Conservation (phyloP, 2,113 vertebrate genomes). For the Pogona vitticeps region DNA sequence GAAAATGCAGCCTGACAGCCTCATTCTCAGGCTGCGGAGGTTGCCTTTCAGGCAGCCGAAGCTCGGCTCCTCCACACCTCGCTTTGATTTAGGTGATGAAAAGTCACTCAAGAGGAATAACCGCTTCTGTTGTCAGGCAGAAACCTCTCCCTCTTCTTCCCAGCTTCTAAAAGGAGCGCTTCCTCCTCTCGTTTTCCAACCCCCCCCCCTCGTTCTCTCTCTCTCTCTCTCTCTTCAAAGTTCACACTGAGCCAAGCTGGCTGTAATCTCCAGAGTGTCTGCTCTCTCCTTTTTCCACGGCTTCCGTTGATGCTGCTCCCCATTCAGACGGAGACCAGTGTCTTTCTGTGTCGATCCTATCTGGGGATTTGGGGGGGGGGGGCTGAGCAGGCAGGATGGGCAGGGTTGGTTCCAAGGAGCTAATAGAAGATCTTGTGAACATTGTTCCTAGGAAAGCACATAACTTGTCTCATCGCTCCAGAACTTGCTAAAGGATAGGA, state of each 20-base stretch:
- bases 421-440: too few species aligned
- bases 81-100: neutral
- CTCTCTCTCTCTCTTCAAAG: neutral
- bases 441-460: too few species aligned
- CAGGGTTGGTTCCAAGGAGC: too few species aligned
- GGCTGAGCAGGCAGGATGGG: too few species aligned
- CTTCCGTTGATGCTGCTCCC: neutral
- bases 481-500: too few species aligned
- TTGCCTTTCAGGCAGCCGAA: neutral
- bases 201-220: too few species aligned
- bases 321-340: neutral
- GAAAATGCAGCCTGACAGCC: neutral
- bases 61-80: slow-evolving; percentile 10
- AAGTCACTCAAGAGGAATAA: slow-evolving; percentile 43
- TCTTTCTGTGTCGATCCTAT: slow-evolving; percentile 19
- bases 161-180: neutral
- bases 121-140: slow-evolving; percentile 19
- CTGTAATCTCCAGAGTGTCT: too few species aligned
- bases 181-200: too few species aligned
- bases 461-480: too few species aligned
- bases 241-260: neutral
- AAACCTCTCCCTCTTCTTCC: slow-evolving; percentile 3
- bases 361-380: neutral
- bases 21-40: slow-evolving; percentile 20
- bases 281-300: neutral